These are phyloP conservation scores for Poecile atricapillus DNA, from an alignment of 2,113 vertebrate genomes.

Conservation along the genomic window DNA sequence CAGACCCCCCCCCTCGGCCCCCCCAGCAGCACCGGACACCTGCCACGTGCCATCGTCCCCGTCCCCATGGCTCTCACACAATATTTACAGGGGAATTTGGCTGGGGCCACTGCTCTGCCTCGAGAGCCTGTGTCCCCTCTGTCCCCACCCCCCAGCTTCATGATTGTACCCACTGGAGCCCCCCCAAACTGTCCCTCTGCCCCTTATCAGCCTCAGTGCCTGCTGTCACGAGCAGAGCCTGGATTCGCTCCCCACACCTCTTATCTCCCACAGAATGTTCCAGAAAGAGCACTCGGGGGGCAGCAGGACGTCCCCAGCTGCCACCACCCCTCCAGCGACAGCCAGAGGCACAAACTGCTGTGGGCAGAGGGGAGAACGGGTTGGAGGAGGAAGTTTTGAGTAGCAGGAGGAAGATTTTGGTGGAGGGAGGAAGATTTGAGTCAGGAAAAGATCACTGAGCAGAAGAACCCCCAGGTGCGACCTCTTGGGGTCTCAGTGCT, in stretches of 20 bases:
- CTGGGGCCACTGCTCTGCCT: not conserved
- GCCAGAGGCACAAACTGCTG: not conserved
- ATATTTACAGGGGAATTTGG: conserved; percentile 34
- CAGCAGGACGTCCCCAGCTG: not conserved
- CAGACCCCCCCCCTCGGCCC: not conserved
- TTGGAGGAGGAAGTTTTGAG: not conserved
- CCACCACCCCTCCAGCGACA: not conserved
- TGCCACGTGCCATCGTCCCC: not conserved
- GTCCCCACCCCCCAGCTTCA: too few relatives aligned
- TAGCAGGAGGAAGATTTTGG: accelerated
- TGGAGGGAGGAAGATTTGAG: not conserved
- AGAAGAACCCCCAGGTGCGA: accelerated
- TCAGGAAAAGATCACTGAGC: not conserved
- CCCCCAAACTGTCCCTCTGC: not conserved
- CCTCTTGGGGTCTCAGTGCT: accelerated
- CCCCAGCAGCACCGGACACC: not conserved
- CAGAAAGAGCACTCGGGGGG: not conserved
- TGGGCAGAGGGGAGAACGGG: accelerated
- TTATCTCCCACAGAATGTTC: not conserved
- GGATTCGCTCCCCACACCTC: not conserved
- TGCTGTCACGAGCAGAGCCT: not conserved
- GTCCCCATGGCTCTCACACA: conserved; percentile 47
- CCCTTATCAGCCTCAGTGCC: not conserved
- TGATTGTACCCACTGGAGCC: accelerated
- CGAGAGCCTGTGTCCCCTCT: not conserved